Evolutionary conservation across 2,888 invertebrate species (phyloP), one percentile per base, ranked within the genome.

Genomic region (Miltochrista miniata): DNA sequence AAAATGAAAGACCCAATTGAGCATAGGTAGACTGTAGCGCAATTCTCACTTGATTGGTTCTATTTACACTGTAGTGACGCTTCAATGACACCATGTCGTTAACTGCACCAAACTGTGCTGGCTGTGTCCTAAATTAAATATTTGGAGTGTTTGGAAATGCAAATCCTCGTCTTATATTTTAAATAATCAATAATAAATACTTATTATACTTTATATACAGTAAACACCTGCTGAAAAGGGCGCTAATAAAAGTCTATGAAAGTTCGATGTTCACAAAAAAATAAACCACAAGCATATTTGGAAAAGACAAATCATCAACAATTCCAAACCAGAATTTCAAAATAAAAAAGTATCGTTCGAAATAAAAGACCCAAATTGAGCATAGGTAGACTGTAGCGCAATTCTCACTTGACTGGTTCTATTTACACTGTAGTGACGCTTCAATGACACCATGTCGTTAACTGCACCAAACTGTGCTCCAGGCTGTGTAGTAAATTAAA

Each of bases 91-190:
- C 38, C 45, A 56, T 61, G 56, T 53, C 51, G 55, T 54, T 57
- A 49, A 43, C 43, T 51, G 50, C 45, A 54, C 45, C 34, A 46
- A 37, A 29, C 18, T 38, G 35, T 45, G 38, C 10, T 34, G 47
- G 12, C 30, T 35, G 48, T 46, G 37, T 36, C 57, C 51, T 68
- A 69, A 56, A 65, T 68, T 63, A 72, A 71, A 59, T 60, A 62
- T 66, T 68, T 62, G 54, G 35, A 12, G 31, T 8, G 34, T 30
- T 44, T 13, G 12, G 11, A 31, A 38, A 43, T 41, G 11, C 12
- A 29, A 37, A 42, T 24, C 3, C n/a, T n/a, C n/a, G n/a, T n/a
- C n/a, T n/a, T n/a, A n/a, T n/a, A n/a, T n/a, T n/a, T n/a, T n/a
- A n/a, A n/a, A n/a, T n/a, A n/a, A n/a, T n/a, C n/a, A n/a, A n/a